Conservation (phyloP, 2,797 vertebrate species). For the Poecilia picta region DNA sequence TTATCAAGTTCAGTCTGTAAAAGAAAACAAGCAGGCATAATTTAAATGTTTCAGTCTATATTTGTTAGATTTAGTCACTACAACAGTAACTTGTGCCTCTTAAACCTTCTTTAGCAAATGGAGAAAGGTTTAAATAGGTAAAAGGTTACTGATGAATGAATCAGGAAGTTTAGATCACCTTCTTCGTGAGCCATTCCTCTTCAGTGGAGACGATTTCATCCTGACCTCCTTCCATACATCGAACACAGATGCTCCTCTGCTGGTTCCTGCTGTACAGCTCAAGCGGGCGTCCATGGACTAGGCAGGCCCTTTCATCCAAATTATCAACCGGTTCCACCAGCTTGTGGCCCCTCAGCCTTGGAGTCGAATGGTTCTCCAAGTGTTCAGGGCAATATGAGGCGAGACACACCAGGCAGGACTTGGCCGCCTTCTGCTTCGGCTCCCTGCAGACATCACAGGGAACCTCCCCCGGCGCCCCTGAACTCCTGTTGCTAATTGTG, state of each 20-base stretch:
- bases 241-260: constrained; percentile 67
- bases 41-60: not conserved
- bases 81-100: not conserved
- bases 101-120: not conserved
- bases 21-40: not conserved
- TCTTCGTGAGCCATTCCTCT: constrained; percentile 61
- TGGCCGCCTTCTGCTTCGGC: constrained; percentile 55
- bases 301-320: constrained; percentile 70
- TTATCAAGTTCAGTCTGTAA: constrained; percentile 50
- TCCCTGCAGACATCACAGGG: constrained; percentile 69
- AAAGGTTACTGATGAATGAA: not conserved
- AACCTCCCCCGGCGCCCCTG: constrained; percentile 35
- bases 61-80: not conserved
- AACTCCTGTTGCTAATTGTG: not conserved
- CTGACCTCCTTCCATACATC: constrained; percentile 56
- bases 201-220: constrained; percentile 61
- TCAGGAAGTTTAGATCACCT: constrained; percentile 36
- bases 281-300: constrained; percentile 70
- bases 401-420: constrained; percentile 77
- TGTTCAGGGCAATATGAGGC: constrained; percentile 69
- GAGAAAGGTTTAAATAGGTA: not conserved
- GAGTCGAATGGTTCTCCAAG: constrained; percentile 46
- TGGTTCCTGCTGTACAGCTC: constrained; percentile 68
- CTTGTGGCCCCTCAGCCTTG: constrained; percentile 71
- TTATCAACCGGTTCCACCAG: constrained; percentile 65